Evolutionary conservation across 2,888 invertebrate genomes (phyloP), one percentile per base, ranked within the genome.

Genomic region (Agonopterix subpropinquella): DNA sequence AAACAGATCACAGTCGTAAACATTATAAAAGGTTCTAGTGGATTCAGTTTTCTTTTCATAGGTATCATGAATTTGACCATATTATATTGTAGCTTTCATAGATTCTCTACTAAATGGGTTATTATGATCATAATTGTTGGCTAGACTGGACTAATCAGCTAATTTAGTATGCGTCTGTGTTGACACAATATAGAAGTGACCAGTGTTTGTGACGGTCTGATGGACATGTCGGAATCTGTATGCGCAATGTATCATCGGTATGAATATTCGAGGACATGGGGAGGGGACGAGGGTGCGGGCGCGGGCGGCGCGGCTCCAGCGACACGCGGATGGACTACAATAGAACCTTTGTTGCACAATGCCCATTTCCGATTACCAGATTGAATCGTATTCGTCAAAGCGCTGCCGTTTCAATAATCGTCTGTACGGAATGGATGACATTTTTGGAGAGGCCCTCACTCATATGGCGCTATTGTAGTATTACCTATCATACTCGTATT

Each of bases 331-430:
- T 57, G 51, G 61, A 57, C 67, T 67, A 80, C 87, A 86, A 87
- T 85, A 67, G 81, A 67, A 70, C 79, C 82, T 81, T 86, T 86
- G 83, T 84, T 80, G 82, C 78, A 80, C 85, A 84, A 84, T 84
- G 74, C 73, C 85, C 81, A 87, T 87, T 87, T 87, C 88, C 86
- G 87, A 86, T 87, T 86, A 87, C 84, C 80, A 85, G 86, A 85
- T 85, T 86, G 81, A 81, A 86, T 80, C 76, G 85, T 67, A 77
- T 67, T 73, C 70, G 74, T 80, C 82, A 85, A 77, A 80, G 77
- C 74, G 70, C 63, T 70, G 58, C 54, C 65, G 67, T 73, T 73
- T 67, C 74, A 77, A 79, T 80, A 77, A 76, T 71, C 73, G 70
- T 53, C 60, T 55, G 58, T 57, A 59, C 55, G 57, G 62, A 68